phyloP scores from a whole-genome alignment of 1,140 invertebrate species.

The Acromyrmex echinatior region DNA sequence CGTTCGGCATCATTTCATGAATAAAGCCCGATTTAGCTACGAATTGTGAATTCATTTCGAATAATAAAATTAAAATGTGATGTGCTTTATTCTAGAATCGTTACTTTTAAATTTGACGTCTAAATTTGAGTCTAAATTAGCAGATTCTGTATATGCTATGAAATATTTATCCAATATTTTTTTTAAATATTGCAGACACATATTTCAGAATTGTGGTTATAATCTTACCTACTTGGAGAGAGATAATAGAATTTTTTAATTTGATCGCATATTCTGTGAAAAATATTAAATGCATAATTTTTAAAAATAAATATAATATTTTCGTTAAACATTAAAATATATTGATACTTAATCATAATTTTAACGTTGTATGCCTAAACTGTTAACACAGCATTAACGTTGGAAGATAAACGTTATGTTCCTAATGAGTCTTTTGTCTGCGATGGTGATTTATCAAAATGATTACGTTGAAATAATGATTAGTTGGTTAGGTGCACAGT shows the following conservation, averaged over 20 bases:
- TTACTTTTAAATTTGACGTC: background rate
- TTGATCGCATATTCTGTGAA: background rate
- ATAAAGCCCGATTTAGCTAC: constrained; percentile 75
- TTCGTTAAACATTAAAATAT: background rate
- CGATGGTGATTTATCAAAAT: constrained; percentile 21
- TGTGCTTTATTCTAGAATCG: background rate
- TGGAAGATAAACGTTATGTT: background rate
- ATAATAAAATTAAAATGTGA: constrained; percentile 8
- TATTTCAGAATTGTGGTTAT: background rate
- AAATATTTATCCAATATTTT: background rate
- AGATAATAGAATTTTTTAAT: background rate
- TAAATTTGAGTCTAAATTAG: background rate
- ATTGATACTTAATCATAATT: background rate
- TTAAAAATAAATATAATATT: background rate
- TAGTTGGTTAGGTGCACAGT: background rate
- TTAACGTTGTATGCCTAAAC: background rate
- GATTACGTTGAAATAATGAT: constrained; percentile 19
- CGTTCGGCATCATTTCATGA: constrained; percentile 25
- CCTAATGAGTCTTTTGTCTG: background rate
- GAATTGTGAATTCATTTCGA: constrained; percentile 55
- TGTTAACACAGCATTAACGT: background rate
- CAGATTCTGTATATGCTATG: background rate
- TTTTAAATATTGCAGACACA: background rate
- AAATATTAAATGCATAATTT: background rate
- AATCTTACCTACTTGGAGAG: background rate